Percentiles rank a stretch among this genome's conserved stretches.
phyloP scores from a whole-genome alignment of 1,140 invertebrate species.

The Drosophila sechellia region DNA sequence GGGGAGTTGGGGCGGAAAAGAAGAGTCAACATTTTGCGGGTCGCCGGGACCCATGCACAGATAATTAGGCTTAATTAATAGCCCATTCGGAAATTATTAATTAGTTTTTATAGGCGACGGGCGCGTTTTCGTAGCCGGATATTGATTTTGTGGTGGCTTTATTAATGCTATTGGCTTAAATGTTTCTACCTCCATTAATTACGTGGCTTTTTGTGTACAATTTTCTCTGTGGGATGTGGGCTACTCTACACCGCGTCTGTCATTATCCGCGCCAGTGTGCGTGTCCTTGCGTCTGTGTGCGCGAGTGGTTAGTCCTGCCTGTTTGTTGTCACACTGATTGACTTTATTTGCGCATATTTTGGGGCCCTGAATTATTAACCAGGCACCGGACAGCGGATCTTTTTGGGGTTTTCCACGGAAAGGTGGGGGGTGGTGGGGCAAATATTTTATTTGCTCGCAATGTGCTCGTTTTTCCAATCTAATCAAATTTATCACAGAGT shows the following conservation, averaged over 20 bases:
- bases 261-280: constrained; percentile 7
- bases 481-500: too few relatives aligned
- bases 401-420: background rate
- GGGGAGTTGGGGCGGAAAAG: background rate
- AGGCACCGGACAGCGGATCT: constrained; percentile 19
- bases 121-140: constrained; percentile 84
- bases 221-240: constrained; percentile 54
- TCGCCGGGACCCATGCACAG: constrained; percentile 76
- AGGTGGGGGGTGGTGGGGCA: background rate
- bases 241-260: constrained; percentile 7
- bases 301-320: constrained; percentile 52
- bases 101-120: constrained; percentile 84
- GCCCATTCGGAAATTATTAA: constrained; percentile 85
- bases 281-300: constrained; percentile 10
- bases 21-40: constrained; percentile 73
- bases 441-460: background rate
- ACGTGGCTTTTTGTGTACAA: constrained; percentile 80
- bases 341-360: constrained; percentile 81
- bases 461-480: too few relatives aligned
- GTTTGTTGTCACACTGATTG: constrained; percentile 78
- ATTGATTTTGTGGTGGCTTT: constrained; percentile 85
- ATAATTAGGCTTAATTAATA: constrained; percentile 85
- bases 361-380: constrained; percentile 70
- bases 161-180: constrained; percentile 85
- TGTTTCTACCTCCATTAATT: constrained; percentile 84